Evolutionary conservation across 2,113 vertebrate species (phyloP).

Genomic region (Craseonycteris thonglongyai): DNA sequence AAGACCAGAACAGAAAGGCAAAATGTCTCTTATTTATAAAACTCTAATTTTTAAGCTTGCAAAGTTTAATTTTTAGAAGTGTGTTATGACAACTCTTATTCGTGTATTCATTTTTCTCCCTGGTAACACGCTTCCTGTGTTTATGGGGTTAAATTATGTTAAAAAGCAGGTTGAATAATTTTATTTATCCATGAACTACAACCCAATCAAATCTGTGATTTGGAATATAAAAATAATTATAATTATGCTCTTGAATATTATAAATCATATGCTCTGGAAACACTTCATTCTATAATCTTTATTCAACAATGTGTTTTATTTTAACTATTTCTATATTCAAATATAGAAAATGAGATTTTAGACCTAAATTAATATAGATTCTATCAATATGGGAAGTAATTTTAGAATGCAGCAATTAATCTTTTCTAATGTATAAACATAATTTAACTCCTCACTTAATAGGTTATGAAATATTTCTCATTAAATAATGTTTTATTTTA

Average conservation of each 20-base stretch:
- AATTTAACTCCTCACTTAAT: neutral
- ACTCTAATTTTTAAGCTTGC: conserved; percentile 26
- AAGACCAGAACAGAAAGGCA: conserved; percentile 36
- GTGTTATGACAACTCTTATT: neutral
- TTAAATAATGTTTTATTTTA: neutral
- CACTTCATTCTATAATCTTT: neutral
- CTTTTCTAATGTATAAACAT: neutral
- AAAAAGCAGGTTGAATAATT: conserved; percentile 17
- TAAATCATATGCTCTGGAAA: no score
- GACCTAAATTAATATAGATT: conserved; percentile 11
- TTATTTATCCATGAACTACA: neutral
- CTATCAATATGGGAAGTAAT: neutral
- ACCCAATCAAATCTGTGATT: neutral
- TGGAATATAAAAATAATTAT: conserved; percentile 39
- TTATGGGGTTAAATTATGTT: neutral
- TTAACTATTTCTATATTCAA: conserved; percentile 16
- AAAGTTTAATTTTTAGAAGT: conserved; percentile 30
- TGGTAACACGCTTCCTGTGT: neutral
- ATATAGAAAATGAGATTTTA: neutral
- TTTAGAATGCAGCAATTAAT: conserved; percentile 8
- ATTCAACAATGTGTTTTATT: conserved; percentile 20
- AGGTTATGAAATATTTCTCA: neutral
- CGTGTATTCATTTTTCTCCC: neutral
- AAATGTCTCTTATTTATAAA: conserved; percentile 28
- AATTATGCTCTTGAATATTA: conserved; percentile 28